These are phyloP conservation scores for Myotis findleyi DNA, from an alignment of 2,797 vertebrate genomes.

Conservation along the genomic window DNA sequence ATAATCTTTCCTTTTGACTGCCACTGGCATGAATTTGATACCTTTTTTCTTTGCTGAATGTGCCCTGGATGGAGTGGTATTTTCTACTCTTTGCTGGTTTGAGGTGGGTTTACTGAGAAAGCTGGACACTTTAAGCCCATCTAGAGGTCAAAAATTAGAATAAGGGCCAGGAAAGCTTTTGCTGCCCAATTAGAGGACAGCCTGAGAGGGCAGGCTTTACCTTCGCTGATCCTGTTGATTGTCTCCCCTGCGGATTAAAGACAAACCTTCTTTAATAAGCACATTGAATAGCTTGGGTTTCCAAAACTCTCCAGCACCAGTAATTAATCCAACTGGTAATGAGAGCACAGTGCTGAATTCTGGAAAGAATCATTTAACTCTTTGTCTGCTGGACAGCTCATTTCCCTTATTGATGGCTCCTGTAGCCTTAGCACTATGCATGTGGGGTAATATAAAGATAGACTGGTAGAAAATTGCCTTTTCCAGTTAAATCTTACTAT, in stretches of 20 bases:
- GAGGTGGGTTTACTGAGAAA: not conserved
- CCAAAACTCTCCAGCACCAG: constrained; percentile 88
- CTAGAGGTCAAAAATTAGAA: not conserved
- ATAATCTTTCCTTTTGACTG: constrained; percentile 46
- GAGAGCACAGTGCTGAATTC: constrained; percentile 58
- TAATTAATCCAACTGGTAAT: constrained; percentile 94
- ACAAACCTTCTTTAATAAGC: constrained; percentile 86
- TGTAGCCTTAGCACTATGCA: not conserved
- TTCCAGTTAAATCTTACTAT: constrained; percentile 14
- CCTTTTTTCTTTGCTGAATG: not conserved
- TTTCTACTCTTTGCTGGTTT: constrained; percentile 53
- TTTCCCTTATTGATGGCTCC: not conserved
- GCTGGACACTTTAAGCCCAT: not conserved
- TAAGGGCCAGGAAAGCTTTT: not conserved
- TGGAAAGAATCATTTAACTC: constrained; percentile 74
- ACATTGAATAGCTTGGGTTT: constrained; percentile 85
- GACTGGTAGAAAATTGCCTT: not conserved
- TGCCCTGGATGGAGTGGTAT: not conserved
- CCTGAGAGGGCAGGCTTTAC: constrained; percentile 71
- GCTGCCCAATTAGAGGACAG: constrained; percentile 88
- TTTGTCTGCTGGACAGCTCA: constrained; percentile 29
- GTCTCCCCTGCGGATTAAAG: constrained; percentile 92
- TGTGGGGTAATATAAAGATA: constrained; percentile 10
- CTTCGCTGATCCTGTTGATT: constrained; percentile 89
- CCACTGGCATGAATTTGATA: not conserved